Base-by-base conservation (phyloP, 2,113 vertebrate species). In the Motacilla tschutschensis region DNA sequence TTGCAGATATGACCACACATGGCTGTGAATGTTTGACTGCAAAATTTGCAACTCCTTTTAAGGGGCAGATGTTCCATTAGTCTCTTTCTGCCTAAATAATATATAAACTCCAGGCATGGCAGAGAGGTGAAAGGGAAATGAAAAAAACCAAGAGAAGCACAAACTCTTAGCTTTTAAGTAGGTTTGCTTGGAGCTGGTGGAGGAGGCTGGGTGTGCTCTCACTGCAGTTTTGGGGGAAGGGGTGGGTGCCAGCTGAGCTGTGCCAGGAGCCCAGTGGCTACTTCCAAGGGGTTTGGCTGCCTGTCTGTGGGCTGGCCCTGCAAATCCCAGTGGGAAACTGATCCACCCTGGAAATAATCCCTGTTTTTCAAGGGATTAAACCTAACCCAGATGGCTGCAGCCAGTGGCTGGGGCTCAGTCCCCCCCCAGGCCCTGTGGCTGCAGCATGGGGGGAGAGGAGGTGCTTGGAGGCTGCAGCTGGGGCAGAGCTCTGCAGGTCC, bases 351-450 rank as follows among this genome's bases (percentile, higher is more conserved):
- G 40, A 29, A 87, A 79, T 94, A 93, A 95, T 94, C 91, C 76
- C 36, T 59, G 25, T 87, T 90, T 88, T 87, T 17, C 44, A 47
- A 44, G 70, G 93, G 94, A 93, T 94, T 95, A 92, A 70, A 77
- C 1, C 55, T 66, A 90, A 82, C 79, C 89, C 84, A 79, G 67
- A 74, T 85, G 26, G 2, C 48, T 51, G 29, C 76, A 33, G 67
- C 13, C 73, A 89, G 64, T 8, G 10, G 63, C 82, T 86, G 79
- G 0, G 0, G 79, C 72, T 92, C 51, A 5, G 84, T 60, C 8
- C 46, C 60, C 60, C 53, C 0, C 0, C 1, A 26, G 5, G 19
- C 2, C 7, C 0, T 36, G 47, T 59, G 26, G 13, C 15, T 0
- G 1, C 48, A 33, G 60, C 41, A 3, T 26, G 24, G 64, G 75